These are phyloP conservation scores for Xestia c-nigrum DNA, from an alignment of 2,888 invertebrate species.

Conservation along the genomic window DNA sequence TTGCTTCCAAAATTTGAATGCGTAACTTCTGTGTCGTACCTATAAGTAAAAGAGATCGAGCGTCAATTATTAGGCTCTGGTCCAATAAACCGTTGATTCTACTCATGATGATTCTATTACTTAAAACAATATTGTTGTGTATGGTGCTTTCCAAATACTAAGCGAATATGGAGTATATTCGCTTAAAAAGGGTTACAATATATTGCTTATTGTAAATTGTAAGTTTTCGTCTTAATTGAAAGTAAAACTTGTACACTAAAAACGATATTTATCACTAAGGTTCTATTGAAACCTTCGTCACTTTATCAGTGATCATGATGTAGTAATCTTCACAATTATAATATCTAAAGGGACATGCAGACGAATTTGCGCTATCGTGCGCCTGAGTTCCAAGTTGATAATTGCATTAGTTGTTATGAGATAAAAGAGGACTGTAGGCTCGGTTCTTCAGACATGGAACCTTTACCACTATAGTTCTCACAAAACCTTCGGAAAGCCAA, in stretches of 20 bases:
- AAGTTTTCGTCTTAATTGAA: not conserved
- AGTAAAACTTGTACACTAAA: not conserved
- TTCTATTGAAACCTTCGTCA: not conserved
- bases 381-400: not conserved
- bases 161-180: not conserved
- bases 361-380: not conserved
- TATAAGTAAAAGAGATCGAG: conserved; percentile 35
- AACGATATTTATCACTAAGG: not conserved
- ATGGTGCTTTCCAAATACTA: not conserved
- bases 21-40: conserved; percentile 60
- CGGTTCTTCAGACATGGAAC: not conserved
- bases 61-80: conserved; percentile 2
- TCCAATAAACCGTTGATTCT: not conserved
- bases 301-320: not conserved
- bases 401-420: not conserved
- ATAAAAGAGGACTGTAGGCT: not conserved
- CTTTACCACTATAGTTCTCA: not conserved
- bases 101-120: not conserved
- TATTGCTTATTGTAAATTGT: not conserved
- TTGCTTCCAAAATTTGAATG: conserved; percentile 69
- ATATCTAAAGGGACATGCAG: not conserved
- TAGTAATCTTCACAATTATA: not conserved
- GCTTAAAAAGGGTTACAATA: not conserved
- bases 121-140: conserved; percentile 14
- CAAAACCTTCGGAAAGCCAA: not conserved